Conservation (phyloP, 2,888 invertebrate genomes). For the Harpagoxenus sublaevis region DNA sequence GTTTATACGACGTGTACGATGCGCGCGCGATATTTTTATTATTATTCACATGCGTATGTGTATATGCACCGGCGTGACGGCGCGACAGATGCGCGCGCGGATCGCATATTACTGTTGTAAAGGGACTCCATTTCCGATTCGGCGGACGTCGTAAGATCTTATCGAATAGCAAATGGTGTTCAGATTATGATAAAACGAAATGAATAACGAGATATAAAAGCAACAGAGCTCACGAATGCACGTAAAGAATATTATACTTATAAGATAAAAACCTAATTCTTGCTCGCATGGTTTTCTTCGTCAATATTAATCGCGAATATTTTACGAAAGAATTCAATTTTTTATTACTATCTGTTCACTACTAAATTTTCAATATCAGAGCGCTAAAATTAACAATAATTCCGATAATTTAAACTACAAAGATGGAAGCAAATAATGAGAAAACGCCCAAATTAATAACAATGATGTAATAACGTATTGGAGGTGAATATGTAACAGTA, state of each 20-base stretch:
- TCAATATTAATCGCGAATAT: background rate
- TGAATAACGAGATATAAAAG: conserved; percentile 4
- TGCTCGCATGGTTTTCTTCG: background rate
- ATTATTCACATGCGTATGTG: conserved; percentile 11
- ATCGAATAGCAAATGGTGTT: conserved; percentile 33
- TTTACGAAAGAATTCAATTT: background rate
- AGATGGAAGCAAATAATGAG: background rate
- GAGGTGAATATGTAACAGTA: background rate
- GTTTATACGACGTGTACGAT: conserved; percentile 58
- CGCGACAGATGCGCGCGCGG: conserved; percentile 29
- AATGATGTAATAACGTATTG: background rate
- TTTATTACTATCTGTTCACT: background rate
- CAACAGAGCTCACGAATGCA: background rate
- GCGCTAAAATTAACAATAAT: background rate
- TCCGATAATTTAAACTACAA: background rate
- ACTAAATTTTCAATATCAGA: background rate
- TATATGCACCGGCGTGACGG: conserved; percentile 7
- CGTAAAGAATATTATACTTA: conserved; percentile 22
- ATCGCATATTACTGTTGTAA: background rate
- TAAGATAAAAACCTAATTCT: background rate
- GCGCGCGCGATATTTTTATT: conserved; percentile 22
- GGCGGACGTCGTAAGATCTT: conserved; percentile 25
- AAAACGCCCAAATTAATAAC: background rate
- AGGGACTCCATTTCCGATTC: conserved; percentile 37
- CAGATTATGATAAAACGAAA: conserved; percentile 30